phyloP scores from a whole-genome alignment of 2,888 invertebrate genomes.

The Julus scanicus region DNA sequence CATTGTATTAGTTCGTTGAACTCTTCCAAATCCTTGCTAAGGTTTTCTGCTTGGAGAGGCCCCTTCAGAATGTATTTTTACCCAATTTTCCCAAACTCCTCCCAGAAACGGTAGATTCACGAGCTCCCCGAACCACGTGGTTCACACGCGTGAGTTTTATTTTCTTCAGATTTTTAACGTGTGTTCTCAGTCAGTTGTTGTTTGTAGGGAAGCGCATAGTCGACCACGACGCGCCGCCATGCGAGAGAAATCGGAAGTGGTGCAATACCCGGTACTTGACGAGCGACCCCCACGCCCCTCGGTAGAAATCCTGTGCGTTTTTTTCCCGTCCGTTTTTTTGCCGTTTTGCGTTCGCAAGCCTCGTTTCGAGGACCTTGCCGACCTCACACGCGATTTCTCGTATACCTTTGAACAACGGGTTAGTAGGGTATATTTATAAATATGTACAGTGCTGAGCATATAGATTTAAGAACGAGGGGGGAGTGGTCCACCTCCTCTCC shows the following conservation, averaged over 20 bases:
- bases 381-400: background rate
- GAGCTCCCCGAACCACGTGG: slow-evolving; percentile 11
- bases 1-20: too few relatives aligned
- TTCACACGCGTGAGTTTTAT: slow-evolving; percentile 32
- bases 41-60: too few relatives aligned
- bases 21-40: too few relatives aligned
- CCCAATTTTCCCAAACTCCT: too few relatives aligned
- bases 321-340: background rate
- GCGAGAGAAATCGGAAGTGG: background rate
- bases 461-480: background rate
- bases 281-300: background rate
- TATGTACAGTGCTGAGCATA: slow-evolving; percentile 5
- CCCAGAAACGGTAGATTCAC: slow-evolving; percentile 6
- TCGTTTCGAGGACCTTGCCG: background rate
- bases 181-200: slow-evolving; percentile 42
- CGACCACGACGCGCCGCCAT: background rate
- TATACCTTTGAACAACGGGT: slow-evolving; percentile 42
- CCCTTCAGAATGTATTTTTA: too few relatives aligned
- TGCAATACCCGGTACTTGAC: slow-evolving; percentile 22
- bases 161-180: slow-evolving; percentile 39
- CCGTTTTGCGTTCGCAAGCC: background rate
- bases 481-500: background rate
- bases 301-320: slow-evolving; percentile 35
- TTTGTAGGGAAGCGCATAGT: slow-evolving; percentile 14
- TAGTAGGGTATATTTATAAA: slow-evolving; percentile 38